phyloP scores from a whole-genome alignment of 2,888 invertebrate genomes.

The Diadegma fenestrale region DNA sequence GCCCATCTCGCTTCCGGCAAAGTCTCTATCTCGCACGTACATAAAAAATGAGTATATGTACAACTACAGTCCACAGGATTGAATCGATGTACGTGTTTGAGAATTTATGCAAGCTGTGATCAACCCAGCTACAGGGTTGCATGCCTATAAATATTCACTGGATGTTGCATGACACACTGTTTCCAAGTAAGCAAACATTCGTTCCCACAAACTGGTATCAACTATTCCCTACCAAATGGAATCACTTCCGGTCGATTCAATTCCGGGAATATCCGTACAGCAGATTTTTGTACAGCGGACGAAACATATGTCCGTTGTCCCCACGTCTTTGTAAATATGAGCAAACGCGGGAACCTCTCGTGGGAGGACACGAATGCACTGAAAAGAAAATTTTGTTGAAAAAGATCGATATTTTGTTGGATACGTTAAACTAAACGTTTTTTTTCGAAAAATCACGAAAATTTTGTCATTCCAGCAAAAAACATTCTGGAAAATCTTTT shows the following conservation, averaged over 20 bases:
- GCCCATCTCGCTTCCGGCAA: neutral
- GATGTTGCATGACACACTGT: neutral
- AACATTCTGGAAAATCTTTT: too few relatives aligned
- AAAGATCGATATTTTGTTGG: too few relatives aligned
- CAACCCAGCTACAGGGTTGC: neutral
- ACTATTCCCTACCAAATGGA: neutral
- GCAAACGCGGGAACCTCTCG: neutral
- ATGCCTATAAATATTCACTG: neutral
- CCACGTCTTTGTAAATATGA: neutral
- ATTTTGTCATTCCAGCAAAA: too few relatives aligned
- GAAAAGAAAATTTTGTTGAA: too few relatives aligned
- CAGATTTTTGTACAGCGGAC: neutral
- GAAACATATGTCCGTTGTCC: neutral
- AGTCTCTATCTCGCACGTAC: neutral
- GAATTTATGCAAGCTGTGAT: neutral
- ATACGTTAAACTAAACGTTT: too few relatives aligned
- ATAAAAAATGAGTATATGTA: neutral
- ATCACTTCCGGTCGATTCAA: neutral
- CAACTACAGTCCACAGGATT: neutral
- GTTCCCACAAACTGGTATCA: slow-evolving; percentile 34
- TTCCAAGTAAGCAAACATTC: slow-evolving; percentile 35
- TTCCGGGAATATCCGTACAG: neutral
- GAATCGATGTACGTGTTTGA: neutral
- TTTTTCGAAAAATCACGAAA: too few relatives aligned
- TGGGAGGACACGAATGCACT: too few relatives aligned